These are phyloP conservation scores for Ardeotis arabs DNA, from an alignment of 2,113 vertebrate species.

Conservation along the genomic window DNA sequence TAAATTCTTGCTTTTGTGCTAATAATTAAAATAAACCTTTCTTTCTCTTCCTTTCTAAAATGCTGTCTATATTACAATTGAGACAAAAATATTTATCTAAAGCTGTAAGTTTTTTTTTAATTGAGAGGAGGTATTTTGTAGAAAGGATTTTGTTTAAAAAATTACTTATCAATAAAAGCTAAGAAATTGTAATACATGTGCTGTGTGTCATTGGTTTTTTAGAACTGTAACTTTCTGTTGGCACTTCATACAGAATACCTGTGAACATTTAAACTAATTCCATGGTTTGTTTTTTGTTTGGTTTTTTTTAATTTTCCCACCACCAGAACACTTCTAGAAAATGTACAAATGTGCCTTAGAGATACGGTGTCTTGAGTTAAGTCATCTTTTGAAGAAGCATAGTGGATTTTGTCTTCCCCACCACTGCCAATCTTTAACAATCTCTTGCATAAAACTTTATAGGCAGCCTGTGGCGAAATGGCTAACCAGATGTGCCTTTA, in stretches of 20 bases:
- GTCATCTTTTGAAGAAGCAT: fast-evolving
- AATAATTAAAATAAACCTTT: background rate
- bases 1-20: background rate
- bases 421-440: too few species aligned
- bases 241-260: background rate
- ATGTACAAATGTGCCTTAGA: background rate
- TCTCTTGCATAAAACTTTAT: too few species aligned
- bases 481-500: background rate
- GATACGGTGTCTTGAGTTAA: background rate
- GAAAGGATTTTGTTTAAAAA: background rate
- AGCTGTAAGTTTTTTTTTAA: background rate
- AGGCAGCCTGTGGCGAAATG: background rate
- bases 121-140: background rate
- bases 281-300: too few species aligned
- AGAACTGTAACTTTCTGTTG: background rate
- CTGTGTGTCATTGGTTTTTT: background rate
- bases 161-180: background rate
- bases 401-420: too few species aligned
- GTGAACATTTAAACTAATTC: background rate
- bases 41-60: background rate
- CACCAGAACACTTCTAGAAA: background rate
- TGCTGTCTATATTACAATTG: background rate
- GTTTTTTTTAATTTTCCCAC: background rate
- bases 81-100: background rate
- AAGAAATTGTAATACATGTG: background rate